Base-by-base conservation (phyloP, 2,888 invertebrate species). In the Sussaba pulchella region DNA sequence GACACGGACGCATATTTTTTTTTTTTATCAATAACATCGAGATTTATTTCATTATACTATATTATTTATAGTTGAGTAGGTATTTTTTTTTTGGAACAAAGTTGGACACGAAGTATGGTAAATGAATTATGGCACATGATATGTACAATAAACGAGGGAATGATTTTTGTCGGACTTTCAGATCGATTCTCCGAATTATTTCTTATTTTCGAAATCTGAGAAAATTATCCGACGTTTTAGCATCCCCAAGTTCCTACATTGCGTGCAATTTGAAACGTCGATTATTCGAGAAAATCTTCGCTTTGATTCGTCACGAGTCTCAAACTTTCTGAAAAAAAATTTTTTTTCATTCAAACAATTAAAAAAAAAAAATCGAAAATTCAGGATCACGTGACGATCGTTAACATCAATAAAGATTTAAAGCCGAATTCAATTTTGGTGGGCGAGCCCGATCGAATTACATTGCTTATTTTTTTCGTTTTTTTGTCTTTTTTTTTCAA, bases 41-140 rank as follows among this genome's bases (percentile, higher is more conserved):
- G 91, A 91, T 92, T 92, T 89, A 91, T 91, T 92, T 83, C 79
- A 91, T 92, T 90, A 89, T 91, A 89, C 89, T 91, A 89, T 91
- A 90, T 88, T 91, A 92, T 91, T 91, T 90, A 91, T 91, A 92
- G 87, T 89, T 90, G 89, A 92, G 87, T 91, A 91, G 89, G 91
- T 92, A 91, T 88, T 80, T 57, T 45, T 67, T 69, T 70, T 73
- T 91, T 91, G 89, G 91, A 92, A 92, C 91, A 92, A 92, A 91
- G 91, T 92, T 92, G 90, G 91, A 92, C 90, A 91, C 89, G 88
- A 91, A 91, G 88, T 91, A 91, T 90, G 89, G 86, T 91, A 90
- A 91, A 92, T 91, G 89, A 91, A 86, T 91, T 91, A 91, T 91
- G 92, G 91, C 91, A 92, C 91, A 92, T 92, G 91, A 90, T 92